Conservation (phyloP, 2,113 vertebrate genomes). For the Butorides virescens region DNA sequence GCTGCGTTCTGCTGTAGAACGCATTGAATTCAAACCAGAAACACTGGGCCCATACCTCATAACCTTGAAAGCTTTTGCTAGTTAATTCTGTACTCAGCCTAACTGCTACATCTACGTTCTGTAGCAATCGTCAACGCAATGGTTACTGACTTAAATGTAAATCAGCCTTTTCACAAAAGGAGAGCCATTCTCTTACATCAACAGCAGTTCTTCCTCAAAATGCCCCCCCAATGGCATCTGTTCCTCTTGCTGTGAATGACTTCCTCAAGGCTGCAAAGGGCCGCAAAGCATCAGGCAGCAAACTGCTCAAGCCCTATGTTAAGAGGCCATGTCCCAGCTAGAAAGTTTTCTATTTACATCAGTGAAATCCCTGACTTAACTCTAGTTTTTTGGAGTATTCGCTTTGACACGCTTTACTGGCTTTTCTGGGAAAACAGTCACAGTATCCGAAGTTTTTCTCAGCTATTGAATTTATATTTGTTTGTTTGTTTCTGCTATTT, state of each 20-base stretch:
- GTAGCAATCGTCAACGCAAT: neutral
- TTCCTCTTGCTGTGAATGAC: neutral
- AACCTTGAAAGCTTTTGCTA: slow-evolving; percentile 29
- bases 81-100: slow-evolving; percentile 38
- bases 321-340: neutral
- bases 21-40: slow-evolving; percentile 10
- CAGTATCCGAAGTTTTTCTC: slow-evolving; percentile 14
- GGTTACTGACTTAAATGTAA: slow-evolving; percentile 20
- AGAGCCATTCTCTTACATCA: neutral
- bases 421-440: slow-evolving; percentile 2
- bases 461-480: slow-evolving; percentile 44
- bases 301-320: neutral
- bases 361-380: neutral
- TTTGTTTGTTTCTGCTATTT: slow-evolving; percentile 52
- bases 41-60: neutral
- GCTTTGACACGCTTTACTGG: neutral
- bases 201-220: neutral
- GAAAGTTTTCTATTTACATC: neutral
- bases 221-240: neutral
- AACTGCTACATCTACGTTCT: neutral
- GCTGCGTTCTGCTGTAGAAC: neutral
- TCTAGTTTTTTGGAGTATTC: neutral
- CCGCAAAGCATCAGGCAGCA: neutral
- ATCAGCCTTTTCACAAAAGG: slow-evolving; percentile 25
- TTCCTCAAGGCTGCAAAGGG: neutral